phyloP scores from a whole-genome alignment of 2,888 invertebrate genomes.

The Lasioglossum leucozonium region DNA sequence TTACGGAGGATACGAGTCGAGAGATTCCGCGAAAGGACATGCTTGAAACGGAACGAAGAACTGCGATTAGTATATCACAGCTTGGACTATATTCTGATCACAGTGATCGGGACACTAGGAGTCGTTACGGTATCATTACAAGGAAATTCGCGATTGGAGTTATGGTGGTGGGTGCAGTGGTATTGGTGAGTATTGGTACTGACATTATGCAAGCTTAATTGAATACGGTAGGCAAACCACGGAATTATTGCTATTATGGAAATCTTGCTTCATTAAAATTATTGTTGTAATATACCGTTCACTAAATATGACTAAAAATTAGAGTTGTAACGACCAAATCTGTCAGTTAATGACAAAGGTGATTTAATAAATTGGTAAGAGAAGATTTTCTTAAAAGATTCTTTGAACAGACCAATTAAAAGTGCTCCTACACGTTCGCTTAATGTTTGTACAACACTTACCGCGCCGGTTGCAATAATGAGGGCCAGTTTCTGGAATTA shows the following conservation, averaged over 20 bases:
- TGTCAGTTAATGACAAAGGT: not conserved
- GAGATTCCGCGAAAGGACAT: slow-evolving; percentile 70
- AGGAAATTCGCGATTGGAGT: slow-evolving; percentile 81
- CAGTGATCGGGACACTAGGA: slow-evolving; percentile 77
- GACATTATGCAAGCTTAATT: not conserved
- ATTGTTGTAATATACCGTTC: not conserved
- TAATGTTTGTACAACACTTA: not conserved
- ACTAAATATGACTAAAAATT: not conserved
- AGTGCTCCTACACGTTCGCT: not conserved
- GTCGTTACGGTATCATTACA: slow-evolving; percentile 76
- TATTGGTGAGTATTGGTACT: slow-evolving; percentile 77
- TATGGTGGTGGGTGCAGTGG: slow-evolving; percentile 81
- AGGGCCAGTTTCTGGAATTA: not conserved
- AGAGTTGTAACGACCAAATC: not conserved
- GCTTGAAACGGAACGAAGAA: slow-evolving; percentile 80
- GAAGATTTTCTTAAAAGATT: not conserved
- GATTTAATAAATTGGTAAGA: not conserved
- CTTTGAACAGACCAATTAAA: not conserved
- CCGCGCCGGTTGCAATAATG: not conserved
- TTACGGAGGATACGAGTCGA: slow-evolving; percentile 46
- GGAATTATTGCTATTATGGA: not conserved
- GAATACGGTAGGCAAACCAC: not conserved
- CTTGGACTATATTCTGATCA: slow-evolving; percentile 83
- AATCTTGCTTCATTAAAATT: not conserved
- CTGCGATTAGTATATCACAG: slow-evolving; percentile 82